A percentile compares a stretch with the other conserved stretches of the same genome.
Conservation (phyloP, 2,888 invertebrate genomes). For the Spodoptera picta region DNA sequence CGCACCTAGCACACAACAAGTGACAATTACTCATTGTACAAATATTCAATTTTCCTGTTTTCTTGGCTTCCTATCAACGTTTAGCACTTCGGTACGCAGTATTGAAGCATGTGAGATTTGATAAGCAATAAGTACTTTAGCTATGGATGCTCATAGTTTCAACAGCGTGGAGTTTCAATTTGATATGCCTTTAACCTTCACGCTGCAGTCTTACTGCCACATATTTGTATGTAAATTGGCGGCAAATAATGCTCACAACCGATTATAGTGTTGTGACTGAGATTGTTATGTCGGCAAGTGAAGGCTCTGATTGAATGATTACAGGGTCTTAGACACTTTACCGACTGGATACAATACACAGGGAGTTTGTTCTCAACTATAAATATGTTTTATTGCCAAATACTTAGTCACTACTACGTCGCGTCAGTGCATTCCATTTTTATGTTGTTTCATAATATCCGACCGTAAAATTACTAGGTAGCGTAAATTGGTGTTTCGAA, state of each 20-base stretch:
- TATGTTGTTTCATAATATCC: too few relatives aligned
- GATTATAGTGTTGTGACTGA: conserved; percentile 28
- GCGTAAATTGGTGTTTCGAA: too few relatives aligned
- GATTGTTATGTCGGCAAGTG: conserved; percentile 22
- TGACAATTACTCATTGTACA: conserved; percentile 43
- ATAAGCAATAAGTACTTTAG: conserved; percentile 1
- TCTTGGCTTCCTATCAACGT: conserved; percentile 32
- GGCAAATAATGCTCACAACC: conserved; percentile 8
- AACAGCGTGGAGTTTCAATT: too few relatives aligned
- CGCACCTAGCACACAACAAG: conserved; percentile 27
- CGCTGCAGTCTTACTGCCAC: too few relatives aligned
- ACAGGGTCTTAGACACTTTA: conserved; percentile 2
- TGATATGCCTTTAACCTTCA: too few relatives aligned
- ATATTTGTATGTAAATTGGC: conserved; percentile 17
- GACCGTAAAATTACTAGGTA: too few relatives aligned
- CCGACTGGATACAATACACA: background rate
- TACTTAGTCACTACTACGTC: too few relatives aligned
- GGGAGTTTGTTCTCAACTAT: too few relatives aligned
- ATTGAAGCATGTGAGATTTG: conserved; percentile 16
- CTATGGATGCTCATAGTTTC: too few relatives aligned
- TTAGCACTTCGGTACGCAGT: background rate
- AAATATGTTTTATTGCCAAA: too few relatives aligned
- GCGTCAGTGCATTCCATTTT: too few relatives aligned
- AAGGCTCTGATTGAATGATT: conserved; percentile 47
- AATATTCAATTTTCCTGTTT: conserved; percentile 46